Conservation (phyloP, 2,113 vertebrate genomes). For the Pardalotus punctatus region DNA sequence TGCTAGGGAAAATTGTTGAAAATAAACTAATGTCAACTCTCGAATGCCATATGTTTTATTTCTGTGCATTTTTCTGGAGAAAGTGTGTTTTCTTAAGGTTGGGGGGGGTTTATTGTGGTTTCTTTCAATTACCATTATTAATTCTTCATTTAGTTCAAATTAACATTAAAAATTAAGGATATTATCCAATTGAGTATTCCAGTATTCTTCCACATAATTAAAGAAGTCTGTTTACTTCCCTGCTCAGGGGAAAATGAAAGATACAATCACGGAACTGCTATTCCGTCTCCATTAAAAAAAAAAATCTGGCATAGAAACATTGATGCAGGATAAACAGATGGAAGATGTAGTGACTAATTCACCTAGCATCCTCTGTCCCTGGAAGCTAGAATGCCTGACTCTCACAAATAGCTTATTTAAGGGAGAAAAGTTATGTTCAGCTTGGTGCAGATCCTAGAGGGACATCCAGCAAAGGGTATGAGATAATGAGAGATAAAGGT, state of each 20-base stretch:
- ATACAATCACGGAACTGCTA: not conserved
- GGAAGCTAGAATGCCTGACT: not conserved
- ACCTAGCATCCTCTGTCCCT: not conserved
- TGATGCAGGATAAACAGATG: not conserved
- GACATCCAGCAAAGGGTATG: not conserved
- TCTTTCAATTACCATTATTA: not conserved
- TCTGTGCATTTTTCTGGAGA: not conserved
- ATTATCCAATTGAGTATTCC: not conserved
- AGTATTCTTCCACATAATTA: not conserved
- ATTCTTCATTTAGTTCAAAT: not conserved
- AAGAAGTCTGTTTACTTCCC: not conserved
- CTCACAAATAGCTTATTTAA: not conserved
- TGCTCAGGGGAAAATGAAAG: not conserved
- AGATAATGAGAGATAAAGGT: not conserved
- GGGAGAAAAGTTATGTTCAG: not conserved
- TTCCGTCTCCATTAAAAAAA: not conserved
- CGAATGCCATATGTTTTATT: not conserved
- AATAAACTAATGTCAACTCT: not conserved
- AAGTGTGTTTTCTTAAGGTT: not conserved
- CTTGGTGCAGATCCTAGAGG: not conserved
- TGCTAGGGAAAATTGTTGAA: not conserved
- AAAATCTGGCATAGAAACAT: not conserved
- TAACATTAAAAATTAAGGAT: not conserved
- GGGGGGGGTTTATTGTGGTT: accelerated
- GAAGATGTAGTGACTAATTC: conserved; percentile 20